A percentile compares a stretch with the other conserved stretches of the same genome.
Conservation (phyloP, 2,888 invertebrate genomes). For the Eumerus sabulonum region DNA sequence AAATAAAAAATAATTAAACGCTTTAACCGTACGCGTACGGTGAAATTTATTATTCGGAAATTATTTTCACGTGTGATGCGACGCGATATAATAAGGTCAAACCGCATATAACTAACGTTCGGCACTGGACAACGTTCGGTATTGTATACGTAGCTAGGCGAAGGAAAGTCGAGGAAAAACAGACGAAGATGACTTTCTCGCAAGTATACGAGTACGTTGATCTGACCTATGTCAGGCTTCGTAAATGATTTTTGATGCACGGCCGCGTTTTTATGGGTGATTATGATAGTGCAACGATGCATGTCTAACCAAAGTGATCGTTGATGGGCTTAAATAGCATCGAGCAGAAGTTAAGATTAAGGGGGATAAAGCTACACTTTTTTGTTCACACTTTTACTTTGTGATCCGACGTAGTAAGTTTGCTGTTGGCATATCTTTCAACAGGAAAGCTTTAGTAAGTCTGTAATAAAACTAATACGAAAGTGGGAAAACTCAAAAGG, state of each 20-base stretch:
- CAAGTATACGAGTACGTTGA: conserved; percentile 21
- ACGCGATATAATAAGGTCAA: no score
- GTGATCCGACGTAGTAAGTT: no score
- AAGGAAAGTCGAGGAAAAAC: no score
- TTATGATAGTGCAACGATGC: conserved; percentile 43
- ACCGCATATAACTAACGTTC: background rate
- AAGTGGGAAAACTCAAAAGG: no score
- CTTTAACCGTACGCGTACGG: conserved; percentile 48
- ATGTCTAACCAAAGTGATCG: conserved; percentile 16
- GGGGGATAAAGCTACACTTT: conserved; percentile 20
- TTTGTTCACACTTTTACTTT: conserved; percentile 16
- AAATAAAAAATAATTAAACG: conserved; percentile 53
- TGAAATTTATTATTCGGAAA: conserved; percentile 55
- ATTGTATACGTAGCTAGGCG: no score
- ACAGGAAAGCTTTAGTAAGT: no score
- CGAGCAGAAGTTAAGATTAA: background rate
- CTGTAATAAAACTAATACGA: no score
- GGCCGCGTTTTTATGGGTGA: conserved; percentile 25
- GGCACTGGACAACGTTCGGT: no score
- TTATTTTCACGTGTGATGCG: conserved; percentile 37
- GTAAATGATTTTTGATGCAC: conserved; percentile 52
- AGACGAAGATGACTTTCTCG: conserved; percentile 38
- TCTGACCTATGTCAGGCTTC: conserved; percentile 48
- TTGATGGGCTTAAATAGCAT: conserved; percentile 1
- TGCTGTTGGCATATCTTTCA: no score